Conservation (phyloP, 2,888 invertebrate genomes). For the Rhagonycha lutea region DNA sequence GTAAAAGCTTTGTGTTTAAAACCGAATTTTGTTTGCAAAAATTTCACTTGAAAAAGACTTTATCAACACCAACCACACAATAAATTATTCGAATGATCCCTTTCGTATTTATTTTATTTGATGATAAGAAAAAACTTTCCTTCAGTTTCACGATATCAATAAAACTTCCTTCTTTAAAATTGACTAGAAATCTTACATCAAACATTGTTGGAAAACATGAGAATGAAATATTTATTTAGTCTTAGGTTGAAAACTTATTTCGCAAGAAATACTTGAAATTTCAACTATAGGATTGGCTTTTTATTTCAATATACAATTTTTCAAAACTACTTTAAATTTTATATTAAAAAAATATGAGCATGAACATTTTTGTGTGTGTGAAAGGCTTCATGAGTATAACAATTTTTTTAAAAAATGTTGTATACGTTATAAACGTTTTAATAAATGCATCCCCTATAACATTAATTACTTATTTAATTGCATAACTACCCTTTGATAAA, state of each 20-base stretch:
- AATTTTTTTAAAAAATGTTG: background rate
- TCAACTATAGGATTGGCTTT: background rate
- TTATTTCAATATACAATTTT: background rate
- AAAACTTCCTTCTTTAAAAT: background rate
- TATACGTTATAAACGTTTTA: background rate
- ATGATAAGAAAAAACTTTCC: background rate
- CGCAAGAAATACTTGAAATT: background rate
- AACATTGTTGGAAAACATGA: background rate
- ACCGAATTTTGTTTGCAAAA: background rate
- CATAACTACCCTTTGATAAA: background rate
- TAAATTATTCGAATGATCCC: background rate
- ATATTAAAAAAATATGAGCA: background rate
- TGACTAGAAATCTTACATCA: background rate
- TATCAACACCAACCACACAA: background rate
- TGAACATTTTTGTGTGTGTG: background rate
- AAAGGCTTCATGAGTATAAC: background rate
- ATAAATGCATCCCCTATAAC: background rate
- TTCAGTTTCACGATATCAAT: background rate
- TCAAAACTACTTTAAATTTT: background rate
- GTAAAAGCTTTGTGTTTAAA: background rate
- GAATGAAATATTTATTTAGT: background rate
- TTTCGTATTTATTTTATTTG: background rate
- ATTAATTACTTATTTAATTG: slow-evolving; percentile 2
- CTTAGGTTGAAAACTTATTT: background rate
- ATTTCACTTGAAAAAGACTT: background rate